Evolutionary conservation across 2,113 vertebrate genomes (phyloP).

Genomic region (Arvicanthis niloticus): DNA sequence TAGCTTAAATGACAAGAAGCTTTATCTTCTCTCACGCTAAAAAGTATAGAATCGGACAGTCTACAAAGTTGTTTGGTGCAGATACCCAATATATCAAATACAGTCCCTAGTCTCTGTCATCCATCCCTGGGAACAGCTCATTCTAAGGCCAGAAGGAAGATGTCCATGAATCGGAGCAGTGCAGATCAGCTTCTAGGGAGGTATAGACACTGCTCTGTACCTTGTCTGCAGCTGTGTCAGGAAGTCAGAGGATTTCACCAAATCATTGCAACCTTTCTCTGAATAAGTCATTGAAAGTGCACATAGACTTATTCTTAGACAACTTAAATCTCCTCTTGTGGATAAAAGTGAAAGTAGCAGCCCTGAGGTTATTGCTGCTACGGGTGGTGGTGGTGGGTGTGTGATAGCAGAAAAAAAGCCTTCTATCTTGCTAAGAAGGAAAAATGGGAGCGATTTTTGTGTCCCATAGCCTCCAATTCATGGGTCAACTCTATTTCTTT

Average conservation of each 20-base stretch:
- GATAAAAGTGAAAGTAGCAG: background rate
- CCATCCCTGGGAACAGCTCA: background rate
- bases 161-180: background rate
- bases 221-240: background rate
- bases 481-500: background rate
- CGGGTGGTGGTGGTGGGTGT: background rate
- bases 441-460: background rate
- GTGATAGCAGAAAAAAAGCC: background rate
- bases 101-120: background rate
- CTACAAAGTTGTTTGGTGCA: background rate
- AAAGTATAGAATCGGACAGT: conserved; percentile 20
- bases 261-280: background rate
- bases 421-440: background rate
- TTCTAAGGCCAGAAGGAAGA: background rate
- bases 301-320: background rate
- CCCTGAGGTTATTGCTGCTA: background rate
- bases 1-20: conserved; percentile 21
- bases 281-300: conserved; percentile 9
- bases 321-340: background rate
- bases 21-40: background rate
- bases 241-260: background rate
- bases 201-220: background rate
- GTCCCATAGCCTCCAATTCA: background rate
- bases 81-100: background rate
- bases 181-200: background rate